Evolutionary conservation across 1,140 invertebrate species (phyloP), one percentile per base, ranked within the genome.

Genomic region (Tribolium castaneum): DNA sequence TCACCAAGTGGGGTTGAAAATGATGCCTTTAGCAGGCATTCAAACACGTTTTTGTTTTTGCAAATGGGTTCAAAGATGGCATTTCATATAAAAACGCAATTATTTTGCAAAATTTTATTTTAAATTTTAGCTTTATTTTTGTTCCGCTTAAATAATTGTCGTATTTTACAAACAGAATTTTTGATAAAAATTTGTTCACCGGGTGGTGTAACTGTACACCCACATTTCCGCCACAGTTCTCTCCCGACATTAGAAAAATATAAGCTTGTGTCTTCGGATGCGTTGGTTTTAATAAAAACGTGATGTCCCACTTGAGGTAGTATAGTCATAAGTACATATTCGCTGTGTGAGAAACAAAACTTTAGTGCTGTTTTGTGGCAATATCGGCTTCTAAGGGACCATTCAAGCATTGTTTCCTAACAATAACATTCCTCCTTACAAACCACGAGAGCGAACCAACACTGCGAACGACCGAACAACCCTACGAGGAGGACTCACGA

Each of bases 351-450:
- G 78, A 79, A 81, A 80, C 81, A 83, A 82, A 83, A 83, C 82
- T 83, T 83, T 83, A 83, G 82, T 83, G 81, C 79, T 80, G 81
- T 83, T 83, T 82, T 80, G 82, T 83, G 81, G 79, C 82, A 81
- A 83, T 83, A 81, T 82, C 80, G 75, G 76, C 76, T 82, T 79
- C 81, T 78, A 54, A 72, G 81, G 82, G 81, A 79, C 81, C 81
- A 83, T 83, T 83, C 66, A 75, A 77, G 78, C 82, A 80, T 83
- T 82, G 80, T 83, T 82, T 82, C 79, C 80, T 80, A 76, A 83
- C 82, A 83, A 83, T 82, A 82, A 82, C 82, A 80, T 66, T 78
- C 75, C 80, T 71, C 79, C 79, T 79, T 79, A 81, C 80, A 81
- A 77, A 75, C 79, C 75, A 50, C 78, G 25, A 54, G 78, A 70